Evolutionary conservation across 2,888 invertebrate species (phyloP).

Genomic region (Scrobipalpa costella): DNA sequence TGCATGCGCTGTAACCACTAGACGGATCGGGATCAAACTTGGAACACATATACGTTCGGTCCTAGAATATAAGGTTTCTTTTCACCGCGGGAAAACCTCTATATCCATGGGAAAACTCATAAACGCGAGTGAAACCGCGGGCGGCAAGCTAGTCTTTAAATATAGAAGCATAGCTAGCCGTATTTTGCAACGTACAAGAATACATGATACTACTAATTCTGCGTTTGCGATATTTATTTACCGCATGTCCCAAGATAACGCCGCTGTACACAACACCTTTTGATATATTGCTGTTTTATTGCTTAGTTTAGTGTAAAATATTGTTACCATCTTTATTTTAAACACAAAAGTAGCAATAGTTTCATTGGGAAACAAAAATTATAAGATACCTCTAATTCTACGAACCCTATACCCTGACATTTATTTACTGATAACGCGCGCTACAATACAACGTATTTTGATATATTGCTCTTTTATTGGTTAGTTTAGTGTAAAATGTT

Average conservation of each 20-base stretch:
- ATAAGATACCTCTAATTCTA: not conserved
- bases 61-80: too few relatives aligned
- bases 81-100: too few relatives aligned
- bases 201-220: not conserved
- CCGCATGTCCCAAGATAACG: not conserved
- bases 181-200: not conserved
- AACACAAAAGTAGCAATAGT: too few relatives aligned
- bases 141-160: too few relatives aligned
- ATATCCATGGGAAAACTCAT: too few relatives aligned
- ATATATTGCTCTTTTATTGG: not conserved
- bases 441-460: conserved; percentile 1
- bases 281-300: not conserved
- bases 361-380: too few relatives aligned
- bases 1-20: too few relatives aligned
- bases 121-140: too few relatives aligned
- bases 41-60: too few relatives aligned
- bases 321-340: too few relatives aligned
- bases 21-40: too few relatives aligned
- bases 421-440: not conserved
- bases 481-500: not conserved
- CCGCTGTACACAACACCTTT: not conserved
- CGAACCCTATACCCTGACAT: not conserved
- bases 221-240: not conserved
- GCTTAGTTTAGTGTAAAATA: not conserved
- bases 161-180: too few relatives aligned